Evolutionary conservation across 2,113 vertebrate genomes (phyloP).

Genomic region (Stigmatopora nigra): DNA sequence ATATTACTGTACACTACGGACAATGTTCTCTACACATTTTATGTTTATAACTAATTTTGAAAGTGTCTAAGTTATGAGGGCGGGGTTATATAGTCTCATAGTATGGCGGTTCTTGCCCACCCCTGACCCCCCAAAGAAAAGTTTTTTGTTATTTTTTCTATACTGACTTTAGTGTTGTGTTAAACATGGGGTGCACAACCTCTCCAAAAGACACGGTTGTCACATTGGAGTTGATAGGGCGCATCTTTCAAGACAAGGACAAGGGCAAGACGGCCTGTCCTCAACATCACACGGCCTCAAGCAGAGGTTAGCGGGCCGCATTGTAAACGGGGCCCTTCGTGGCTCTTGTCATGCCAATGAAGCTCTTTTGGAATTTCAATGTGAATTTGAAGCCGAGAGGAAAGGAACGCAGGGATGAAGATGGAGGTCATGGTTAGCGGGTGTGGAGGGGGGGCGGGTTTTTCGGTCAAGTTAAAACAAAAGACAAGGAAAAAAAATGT

Average conservation of each 20-base stretch:
- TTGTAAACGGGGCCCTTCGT: slow-evolving; percentile 39
- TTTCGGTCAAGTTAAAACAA: slow-evolving; percentile 52
- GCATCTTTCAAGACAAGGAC: slow-evolving; percentile 39
- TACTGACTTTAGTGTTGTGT: slow-evolving; percentile 7
- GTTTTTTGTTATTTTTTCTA: neutral
- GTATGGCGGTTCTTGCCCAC: neutral
- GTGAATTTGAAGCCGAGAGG: slow-evolving; percentile 54
- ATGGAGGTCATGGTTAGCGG: slow-evolving; percentile 25
- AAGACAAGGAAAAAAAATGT: slow-evolving; percentile 23
- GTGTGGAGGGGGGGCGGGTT: slow-evolving; percentile 22
- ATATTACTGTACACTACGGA: too few relatives aligned
- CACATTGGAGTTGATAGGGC: slow-evolving; percentile 37
- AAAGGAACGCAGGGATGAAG: slow-evolving; percentile 17
- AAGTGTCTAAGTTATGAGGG: too few relatives aligned
- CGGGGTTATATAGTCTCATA: too few relatives aligned
- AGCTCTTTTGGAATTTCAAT: slow-evolving; percentile 61
- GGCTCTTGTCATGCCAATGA: slow-evolving; percentile 70
- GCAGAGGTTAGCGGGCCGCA: slow-evolving; percentile 61
- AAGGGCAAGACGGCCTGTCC: slow-evolving; percentile 42
- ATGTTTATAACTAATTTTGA: too few relatives aligned
- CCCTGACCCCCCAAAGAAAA: neutral
- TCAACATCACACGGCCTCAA: slow-evolving; percentile 50
- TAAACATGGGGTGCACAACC: slow-evolving; percentile 6
- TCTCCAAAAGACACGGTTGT: slow-evolving; percentile 28
- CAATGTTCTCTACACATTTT: too few relatives aligned